Conservation (phyloP, 2,113 vertebrate species). For the Thalassarche chlororhynchos region DNA sequence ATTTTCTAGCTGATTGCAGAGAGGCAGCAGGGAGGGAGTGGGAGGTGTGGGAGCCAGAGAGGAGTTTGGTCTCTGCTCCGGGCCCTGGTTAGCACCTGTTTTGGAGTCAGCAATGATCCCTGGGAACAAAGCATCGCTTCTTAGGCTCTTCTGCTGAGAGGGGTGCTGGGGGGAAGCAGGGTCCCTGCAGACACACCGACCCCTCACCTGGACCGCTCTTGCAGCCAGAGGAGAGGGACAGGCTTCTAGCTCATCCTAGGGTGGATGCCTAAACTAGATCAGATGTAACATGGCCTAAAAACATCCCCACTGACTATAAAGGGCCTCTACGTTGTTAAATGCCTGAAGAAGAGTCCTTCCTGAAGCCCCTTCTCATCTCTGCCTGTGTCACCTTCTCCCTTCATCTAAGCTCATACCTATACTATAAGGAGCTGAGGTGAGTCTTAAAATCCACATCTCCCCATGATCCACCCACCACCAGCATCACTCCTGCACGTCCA, state of each 20-base stretch:
- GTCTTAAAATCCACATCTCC: background rate
- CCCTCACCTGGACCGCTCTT: background rate
- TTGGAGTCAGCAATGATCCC: background rate
- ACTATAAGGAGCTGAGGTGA: background rate
- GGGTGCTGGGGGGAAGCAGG: background rate
- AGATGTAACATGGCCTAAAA: background rate
- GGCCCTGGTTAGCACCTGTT: background rate
- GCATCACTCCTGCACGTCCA: background rate
- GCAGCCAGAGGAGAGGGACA: background rate
- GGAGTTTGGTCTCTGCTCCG: background rate
- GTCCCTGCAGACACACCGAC: background rate
- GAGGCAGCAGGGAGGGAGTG: background rate
- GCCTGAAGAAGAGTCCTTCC: background rate
- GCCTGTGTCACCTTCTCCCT: background rate
- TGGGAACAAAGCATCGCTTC: background rate
- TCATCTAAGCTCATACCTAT: background rate
- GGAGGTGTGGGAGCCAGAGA: background rate
- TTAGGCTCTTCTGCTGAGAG: background rate
- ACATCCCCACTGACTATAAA: background rate
- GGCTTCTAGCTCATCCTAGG: background rate
- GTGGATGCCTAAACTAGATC: background rate
- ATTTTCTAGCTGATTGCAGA: background rate
- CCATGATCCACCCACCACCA: background rate
- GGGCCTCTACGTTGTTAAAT: rapidly evolving
- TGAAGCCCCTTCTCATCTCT: background rate